These are phyloP conservation scores for Neocrepidodera transversa DNA, from an alignment of 2,888 invertebrate genomes.

Conservation along the genomic window DNA sequence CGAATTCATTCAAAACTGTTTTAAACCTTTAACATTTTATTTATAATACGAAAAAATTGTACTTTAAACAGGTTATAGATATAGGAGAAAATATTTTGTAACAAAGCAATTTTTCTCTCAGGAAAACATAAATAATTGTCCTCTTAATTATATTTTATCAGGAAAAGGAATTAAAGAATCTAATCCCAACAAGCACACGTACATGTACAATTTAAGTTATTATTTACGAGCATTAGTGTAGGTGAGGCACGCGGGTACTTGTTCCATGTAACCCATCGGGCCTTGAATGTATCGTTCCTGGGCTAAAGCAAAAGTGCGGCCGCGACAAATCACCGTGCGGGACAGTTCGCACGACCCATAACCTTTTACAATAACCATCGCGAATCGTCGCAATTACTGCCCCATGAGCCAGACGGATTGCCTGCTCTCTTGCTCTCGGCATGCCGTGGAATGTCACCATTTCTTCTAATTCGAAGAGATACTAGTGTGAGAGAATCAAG, in stretches of 20 bases:
- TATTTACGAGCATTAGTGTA: constrained; percentile 56
- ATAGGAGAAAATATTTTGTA: too few species aligned
- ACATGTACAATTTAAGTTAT: too few species aligned
- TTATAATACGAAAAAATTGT: too few species aligned
- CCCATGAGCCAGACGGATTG: constrained; percentile 49
- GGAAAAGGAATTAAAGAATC: too few species aligned
- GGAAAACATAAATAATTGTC: too few species aligned
- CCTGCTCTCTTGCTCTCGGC: constrained; percentile 30
- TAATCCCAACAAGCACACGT: too few species aligned
- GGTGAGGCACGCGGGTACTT: constrained; percentile 43
- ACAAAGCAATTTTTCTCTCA: too few species aligned
- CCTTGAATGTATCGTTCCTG: neutral
- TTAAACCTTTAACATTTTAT: too few species aligned
- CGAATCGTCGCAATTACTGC: constrained; percentile 57
- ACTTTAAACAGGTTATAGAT: too few species aligned
- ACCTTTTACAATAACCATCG: constrained; percentile 58
- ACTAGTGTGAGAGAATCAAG: neutral
- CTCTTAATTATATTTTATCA: too few species aligned
- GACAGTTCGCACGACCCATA: constrained; percentile 60
- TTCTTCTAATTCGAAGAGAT: constrained; percentile 19
- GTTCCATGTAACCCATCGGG: neutral
- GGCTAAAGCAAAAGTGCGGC: constrained; percentile 37
- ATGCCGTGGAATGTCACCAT: constrained; percentile 25
- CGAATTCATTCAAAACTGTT: too few species aligned
- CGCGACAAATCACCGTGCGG: constrained; percentile 59